Base-by-base conservation (phyloP, 2,888 invertebrate species). In the Pheosia gnoma region DNA sequence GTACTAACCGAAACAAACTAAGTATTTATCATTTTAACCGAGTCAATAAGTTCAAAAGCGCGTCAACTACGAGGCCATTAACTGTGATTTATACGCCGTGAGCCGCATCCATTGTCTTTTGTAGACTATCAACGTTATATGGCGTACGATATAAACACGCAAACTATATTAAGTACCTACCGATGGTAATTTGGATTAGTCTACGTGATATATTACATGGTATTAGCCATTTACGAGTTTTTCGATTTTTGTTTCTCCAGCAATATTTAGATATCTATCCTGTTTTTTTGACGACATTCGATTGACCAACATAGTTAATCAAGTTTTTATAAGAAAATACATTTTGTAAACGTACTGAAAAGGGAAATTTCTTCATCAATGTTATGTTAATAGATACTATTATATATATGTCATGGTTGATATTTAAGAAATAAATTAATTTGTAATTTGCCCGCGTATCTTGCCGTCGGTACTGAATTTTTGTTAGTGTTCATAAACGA, bases 31-130 rank as follows among this genome's bases (percentile, higher is more conserved):
- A 64, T 66, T 47, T 47, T 78, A 78, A 76, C 79, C 74, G 76
- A 83, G 83, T 81, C 84, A 80, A 86, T 88, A 86, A 83, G 79
- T 86, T 85, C 78, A 83, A 85, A 83, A 84, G 74, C 82, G 79
- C 82, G 83, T 84, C 84, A 84, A 80, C 84, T 80, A 73, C 75
- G 78, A 72, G 65, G 77, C 84, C 82, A 85, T 86, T 86, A 86
- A 65, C 59, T 65, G 74, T 86, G 86, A 89, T 89, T 88, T 88
- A 90, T 86, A 76, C 73, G 76, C 75, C 64, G 67, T 75, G 78
- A 71, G 72, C 74, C 66, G 65, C 72, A 75, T 85, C 84, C 88
- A 90, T 89, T 89, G 90, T 85, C 79, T 82, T 82, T 70, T 79
- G 72, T 72, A 76, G 74, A 73, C 79, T 79, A 78, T 76, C 73